A percentile compares a stretch with the other conserved stretches of the same genome.
Evolutionary conservation across 2,797 vertebrate genomes (phyloP).

Genomic region (Coregonus ussuriensis): DNA sequence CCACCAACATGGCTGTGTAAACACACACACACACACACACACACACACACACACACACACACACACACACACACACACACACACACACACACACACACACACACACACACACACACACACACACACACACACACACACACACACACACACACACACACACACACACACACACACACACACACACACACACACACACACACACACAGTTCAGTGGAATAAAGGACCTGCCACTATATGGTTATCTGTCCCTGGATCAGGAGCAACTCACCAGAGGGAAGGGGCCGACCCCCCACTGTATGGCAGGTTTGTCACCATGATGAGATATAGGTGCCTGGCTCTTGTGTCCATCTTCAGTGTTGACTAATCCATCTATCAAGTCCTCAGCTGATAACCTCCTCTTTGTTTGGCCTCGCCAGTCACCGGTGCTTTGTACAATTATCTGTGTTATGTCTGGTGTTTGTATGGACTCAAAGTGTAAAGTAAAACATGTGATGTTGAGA

Average conservation of each 20-base stretch:
- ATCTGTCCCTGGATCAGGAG: constrained; percentile 62
- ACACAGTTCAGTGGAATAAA: constrained; percentile 34
- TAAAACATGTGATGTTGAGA: constrained; percentile 15
- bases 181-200: too few species aligned
- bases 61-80: too few species aligned
- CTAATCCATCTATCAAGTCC: constrained; percentile 52
- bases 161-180: too few species aligned
- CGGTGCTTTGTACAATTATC: constrained; percentile 41
- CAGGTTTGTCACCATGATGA: constrained; percentile 53
- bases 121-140: background rate
- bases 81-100: too few species aligned
- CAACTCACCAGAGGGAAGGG: constrained; percentile 41
- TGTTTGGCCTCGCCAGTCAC: constrained; percentile 31
- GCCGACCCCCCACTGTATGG: constrained; percentile 26
- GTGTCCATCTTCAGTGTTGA: constrained; percentile 54
- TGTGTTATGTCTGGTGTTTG: constrained; percentile 13
- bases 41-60: too few species aligned
- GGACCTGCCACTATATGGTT: constrained; percentile 38
- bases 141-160: too few species aligned
- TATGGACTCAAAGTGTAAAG: constrained; percentile 24
- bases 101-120: background rate
- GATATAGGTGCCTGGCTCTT: constrained; percentile 50
- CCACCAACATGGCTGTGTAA: constrained; percentile 20
- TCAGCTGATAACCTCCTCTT: constrained; percentile 39
- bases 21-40: constrained; percentile 5